phyloP scores from a whole-genome alignment of 2,113 vertebrate species.

The Stigmatopora argus region DNA sequence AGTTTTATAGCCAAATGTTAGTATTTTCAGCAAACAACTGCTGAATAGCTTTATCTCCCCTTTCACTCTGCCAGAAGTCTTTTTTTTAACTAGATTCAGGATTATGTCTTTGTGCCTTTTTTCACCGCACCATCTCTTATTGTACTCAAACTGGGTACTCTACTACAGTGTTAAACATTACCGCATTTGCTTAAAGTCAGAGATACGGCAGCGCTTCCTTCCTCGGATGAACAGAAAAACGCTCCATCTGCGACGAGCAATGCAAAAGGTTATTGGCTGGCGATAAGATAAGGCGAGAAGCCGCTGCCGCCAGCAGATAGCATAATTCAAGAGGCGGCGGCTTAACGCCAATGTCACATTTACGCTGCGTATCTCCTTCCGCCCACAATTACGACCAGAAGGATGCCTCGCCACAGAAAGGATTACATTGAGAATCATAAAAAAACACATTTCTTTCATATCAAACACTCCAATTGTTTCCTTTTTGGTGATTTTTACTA shows the following conservation, averaged over 20 bases:
- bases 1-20: neutral
- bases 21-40: neutral
- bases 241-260: conserved; percentile 29
- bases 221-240: conserved; percentile 13
- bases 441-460: neutral
- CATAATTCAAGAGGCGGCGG: conserved; percentile 44
- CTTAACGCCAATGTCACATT: conserved; percentile 55
- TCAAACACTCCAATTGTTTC: neutral
- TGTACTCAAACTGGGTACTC: neutral
- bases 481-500: neutral
- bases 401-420: conserved; percentile 29
- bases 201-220: conserved; percentile 6
- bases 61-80: neutral
- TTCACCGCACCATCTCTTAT: neutral
- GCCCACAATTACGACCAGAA: conserved; percentile 26
- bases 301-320: conserved; percentile 31
- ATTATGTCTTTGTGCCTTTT: neutral
- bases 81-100: neutral
- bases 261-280: conserved; percentile 41
- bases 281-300: conserved; percentile 41
- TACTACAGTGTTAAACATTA: neutral
- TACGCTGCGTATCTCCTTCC: conserved; percentile 15
- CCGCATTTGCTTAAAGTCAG: neutral
- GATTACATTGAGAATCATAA: neutral
- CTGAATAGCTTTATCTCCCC: neutral